Conservation (phyloP, 2,888 invertebrate genomes). For the Pantelozetes paolii region DNA sequence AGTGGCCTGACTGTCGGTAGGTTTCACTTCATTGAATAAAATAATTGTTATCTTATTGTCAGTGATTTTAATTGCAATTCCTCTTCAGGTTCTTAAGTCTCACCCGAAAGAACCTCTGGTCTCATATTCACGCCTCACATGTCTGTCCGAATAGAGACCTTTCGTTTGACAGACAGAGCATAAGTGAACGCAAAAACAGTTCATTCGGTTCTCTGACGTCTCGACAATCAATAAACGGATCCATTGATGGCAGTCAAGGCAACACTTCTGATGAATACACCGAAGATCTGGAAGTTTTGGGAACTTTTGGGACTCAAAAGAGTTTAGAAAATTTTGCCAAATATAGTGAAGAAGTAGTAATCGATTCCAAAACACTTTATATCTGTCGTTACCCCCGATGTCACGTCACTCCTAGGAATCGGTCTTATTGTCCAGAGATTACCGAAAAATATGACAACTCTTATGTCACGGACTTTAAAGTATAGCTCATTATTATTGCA, state of each 20-base stretch:
- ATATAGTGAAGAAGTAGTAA: not conserved
- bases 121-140: not conserved
- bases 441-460: not conserved
- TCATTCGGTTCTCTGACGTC: not conserved
- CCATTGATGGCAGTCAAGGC: not conserved
- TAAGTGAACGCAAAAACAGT: not conserved
- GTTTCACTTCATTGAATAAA: no score
- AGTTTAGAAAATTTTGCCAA: not conserved
- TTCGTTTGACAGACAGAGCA: not conserved
- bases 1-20: not conserved
- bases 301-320: not conserved
- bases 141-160: conserved; percentile 18
- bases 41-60: no score
- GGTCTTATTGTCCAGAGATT: not conserved
- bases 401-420: not conserved
- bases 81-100: not conserved
- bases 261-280: not conserved
- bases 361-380: not conserved
- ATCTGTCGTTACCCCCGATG: not conserved
- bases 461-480: conserved; percentile 2
- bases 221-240: not conserved
- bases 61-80: no score
- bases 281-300: conserved; percentile 4
- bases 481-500: conserved; percentile 1
- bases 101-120: not conserved